Conservation (phyloP, 2,888 invertebrate genomes). For the Selenia dentaria region DNA sequence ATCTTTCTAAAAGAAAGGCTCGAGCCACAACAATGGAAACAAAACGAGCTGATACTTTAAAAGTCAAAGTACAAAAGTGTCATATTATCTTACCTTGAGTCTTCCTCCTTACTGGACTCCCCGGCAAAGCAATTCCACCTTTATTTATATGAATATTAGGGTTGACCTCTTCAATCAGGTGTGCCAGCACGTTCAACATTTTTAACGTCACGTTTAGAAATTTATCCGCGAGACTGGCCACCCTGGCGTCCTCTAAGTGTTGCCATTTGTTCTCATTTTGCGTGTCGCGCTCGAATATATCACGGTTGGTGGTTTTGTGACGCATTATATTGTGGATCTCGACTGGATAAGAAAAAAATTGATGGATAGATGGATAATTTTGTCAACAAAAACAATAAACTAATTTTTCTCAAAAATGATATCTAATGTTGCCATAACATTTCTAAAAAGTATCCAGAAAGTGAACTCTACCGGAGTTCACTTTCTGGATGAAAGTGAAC, state of each 20-base stretch:
- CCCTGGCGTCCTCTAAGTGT: conserved; percentile 61
- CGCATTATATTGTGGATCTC: conserved; percentile 76
- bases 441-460: too few relatives aligned
- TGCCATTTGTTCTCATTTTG: conserved; percentile 68
- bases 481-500: too few relatives aligned
- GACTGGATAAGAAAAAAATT: conserved; percentile 50
- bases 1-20: too few relatives aligned
- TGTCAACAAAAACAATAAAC: too few relatives aligned
- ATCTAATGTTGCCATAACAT: too few relatives aligned
- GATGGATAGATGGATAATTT: too few relatives aligned
- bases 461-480: too few relatives aligned
- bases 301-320: conserved; percentile 59
- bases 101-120: conserved; percentile 81
- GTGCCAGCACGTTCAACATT: conserved; percentile 89
- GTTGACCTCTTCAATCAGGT: conserved; percentile 89
- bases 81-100: conserved; percentile 67
- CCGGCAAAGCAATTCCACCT: conserved; percentile 79
- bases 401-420: too few relatives aligned
- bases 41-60: too few relatives aligned
- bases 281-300: conserved; percentile 72
- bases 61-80: too few relatives aligned
- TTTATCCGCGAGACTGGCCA: conserved; percentile 85
- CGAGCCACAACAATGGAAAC: too few relatives aligned
- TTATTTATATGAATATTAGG: conserved; percentile 80
- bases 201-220: conserved; percentile 88